Evolutionary conservation across 1,140 invertebrate species (phyloP).

Genomic region (Calosoma granatense): DNA sequence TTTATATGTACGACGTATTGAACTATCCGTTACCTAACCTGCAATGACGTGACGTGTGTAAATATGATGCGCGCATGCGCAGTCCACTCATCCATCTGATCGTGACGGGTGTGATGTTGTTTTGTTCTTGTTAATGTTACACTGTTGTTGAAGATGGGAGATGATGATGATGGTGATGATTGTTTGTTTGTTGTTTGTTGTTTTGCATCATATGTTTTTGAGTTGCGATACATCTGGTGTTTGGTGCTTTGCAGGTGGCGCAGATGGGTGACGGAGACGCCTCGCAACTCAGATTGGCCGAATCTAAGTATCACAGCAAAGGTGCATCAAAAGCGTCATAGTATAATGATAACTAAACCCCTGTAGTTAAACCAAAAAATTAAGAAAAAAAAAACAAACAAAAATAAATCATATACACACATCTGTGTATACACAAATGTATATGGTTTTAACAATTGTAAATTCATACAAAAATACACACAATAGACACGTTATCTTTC

Average conservation of each 20-base stretch:
- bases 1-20: no score
- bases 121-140: no score
- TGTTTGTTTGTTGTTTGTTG: not conserved
- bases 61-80: no score
- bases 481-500: not conserved
- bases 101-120: not conserved
- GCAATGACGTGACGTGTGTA: no score
- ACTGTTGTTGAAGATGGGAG: no score
- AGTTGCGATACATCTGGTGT: slow-evolving; percentile 23
- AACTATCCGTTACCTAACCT: no score
- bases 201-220: slow-evolving; percentile 10
- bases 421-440: not conserved
- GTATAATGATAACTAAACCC: not conserved
- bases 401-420: not conserved
- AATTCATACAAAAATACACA: not conserved
- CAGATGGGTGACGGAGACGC: slow-evolving; percentile 30
- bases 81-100: not conserved
- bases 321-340: not conserved
- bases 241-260: slow-evolving; percentile 34
- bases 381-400: not conserved
- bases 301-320: slow-evolving; percentile 30
- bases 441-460: not conserved
- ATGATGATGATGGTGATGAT: no score
- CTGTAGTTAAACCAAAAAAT: slow-evolving; percentile 4
- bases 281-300: slow-evolving; percentile 32